Percentiles rank a stretch among this genome's conserved stretches.
These are phyloP conservation scores for Drosophila seclusa DNA, from an alignment of 2,888 invertebrate genomes.

Conservation along the genomic window DNA sequence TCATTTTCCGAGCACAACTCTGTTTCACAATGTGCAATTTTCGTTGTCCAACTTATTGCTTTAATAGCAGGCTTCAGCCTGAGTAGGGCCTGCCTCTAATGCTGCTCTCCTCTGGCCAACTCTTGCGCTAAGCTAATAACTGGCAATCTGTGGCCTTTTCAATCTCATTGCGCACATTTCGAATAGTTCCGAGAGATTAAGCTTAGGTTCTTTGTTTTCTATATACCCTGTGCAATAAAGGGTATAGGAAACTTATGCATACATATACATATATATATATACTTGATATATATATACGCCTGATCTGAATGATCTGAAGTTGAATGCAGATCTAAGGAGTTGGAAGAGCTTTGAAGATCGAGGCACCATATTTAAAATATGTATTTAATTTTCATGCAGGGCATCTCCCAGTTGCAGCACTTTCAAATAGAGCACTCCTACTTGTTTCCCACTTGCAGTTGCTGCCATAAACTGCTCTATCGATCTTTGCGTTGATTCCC, in stretches of 20 bases:
- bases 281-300: background rate
- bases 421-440: conserved; percentile 8
- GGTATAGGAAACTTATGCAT: background rate
- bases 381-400: background rate
- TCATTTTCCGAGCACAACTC: conserved; percentile 48
- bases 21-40: conserved; percentile 56
- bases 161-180: conserved; percentile 54
- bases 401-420: conserved; percentile 4
- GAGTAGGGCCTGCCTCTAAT: background rate
- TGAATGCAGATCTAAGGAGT: background rate
- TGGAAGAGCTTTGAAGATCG: background rate
- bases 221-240: conserved; percentile 3
- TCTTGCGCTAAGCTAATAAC: conserved; percentile 52
- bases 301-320: background rate
- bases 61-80: conserved; percentile 58
- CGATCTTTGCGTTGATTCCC: conserved; percentile 55
- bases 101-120: conserved; percentile 3
- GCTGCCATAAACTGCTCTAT: conserved; percentile 60
- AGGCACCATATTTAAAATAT: background rate
- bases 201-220: conserved; percentile 24
- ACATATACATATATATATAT: background rate
- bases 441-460: conserved; percentile 22
- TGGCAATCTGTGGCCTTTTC: conserved; percentile 64
- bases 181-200: conserved; percentile 18
- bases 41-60: conserved; percentile 67